A percentile compares a stretch with the other conserved stretches of the same genome.
Conservation (phyloP, 2,113 vertebrate genomes). For the Lepisosteus osseus region DNA sequence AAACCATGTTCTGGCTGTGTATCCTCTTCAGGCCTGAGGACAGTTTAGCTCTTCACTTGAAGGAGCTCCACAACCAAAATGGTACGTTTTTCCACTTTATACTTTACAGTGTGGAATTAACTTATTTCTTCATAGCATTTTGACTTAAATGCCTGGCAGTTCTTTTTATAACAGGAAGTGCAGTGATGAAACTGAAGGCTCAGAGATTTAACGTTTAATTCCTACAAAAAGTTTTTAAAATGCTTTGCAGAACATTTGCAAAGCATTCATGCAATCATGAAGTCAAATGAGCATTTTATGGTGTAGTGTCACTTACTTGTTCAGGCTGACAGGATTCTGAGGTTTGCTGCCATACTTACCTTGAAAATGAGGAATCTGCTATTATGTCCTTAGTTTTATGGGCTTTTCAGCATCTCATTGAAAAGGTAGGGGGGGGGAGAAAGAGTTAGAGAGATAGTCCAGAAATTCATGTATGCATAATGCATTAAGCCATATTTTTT, state of each 20-base stretch:
- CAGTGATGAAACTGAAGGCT: too few relatives aligned
- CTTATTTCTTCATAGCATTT: too few relatives aligned
- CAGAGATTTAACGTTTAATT: too few relatives aligned
- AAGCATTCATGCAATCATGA: constrained; percentile 56
- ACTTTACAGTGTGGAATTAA: too few relatives aligned
- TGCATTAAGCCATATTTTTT: constrained; percentile 36
- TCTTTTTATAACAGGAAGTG: too few relatives aligned
- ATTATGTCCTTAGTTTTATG: constrained; percentile 39
- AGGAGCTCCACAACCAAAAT: too few relatives aligned
- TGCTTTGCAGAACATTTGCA: constrained; percentile 55
- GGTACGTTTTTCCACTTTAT: too few relatives aligned
- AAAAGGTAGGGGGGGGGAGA: constrained; percentile 23
- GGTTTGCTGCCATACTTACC: constrained; percentile 53
- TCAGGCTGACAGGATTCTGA: constrained; percentile 49
- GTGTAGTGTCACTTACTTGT: constrained; percentile 50
- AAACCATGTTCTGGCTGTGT: too few relatives aligned
- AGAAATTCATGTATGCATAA: constrained; percentile 60
- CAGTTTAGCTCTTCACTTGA: too few relatives aligned
- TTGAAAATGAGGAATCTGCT: constrained; percentile 41
- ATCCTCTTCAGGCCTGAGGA: too few relatives aligned
- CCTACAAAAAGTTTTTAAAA: too few relatives aligned
- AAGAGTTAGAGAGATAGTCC: constrained; percentile 22
- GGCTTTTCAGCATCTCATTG: constrained; percentile 12
- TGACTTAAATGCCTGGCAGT: too few relatives aligned
- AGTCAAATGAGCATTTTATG: constrained; percentile 60